A percentile compares a stretch with the other conserved stretches of the same genome.
Conservation (phyloP, 2,797 vertebrate genomes). For the Gambusia yucatana region DNA sequence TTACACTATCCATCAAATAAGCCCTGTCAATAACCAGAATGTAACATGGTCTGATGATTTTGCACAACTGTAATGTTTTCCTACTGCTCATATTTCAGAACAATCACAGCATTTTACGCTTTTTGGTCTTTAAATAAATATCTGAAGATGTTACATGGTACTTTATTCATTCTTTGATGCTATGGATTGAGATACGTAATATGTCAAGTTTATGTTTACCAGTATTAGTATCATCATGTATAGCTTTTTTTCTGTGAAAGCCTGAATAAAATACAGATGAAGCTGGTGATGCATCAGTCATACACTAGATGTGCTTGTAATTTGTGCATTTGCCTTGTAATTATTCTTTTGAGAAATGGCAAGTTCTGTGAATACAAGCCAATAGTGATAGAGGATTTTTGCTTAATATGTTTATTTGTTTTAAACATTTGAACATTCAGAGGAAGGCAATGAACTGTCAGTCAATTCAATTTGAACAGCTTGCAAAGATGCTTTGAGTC, state of each 20-base stretch:
- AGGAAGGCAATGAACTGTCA: neutral
- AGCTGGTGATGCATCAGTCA: constrained; percentile 48
- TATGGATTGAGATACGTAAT: constrained; percentile 74
- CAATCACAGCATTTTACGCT: constrained; percentile 59
- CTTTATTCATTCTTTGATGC: constrained; percentile 73
- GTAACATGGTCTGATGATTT: constrained; percentile 75
- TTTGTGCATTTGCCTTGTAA: constrained; percentile 30
- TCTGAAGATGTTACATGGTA: constrained; percentile 63
- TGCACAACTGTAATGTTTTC: constrained; percentile 68
- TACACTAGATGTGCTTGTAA: constrained; percentile 32
- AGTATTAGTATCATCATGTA: constrained; percentile 76
- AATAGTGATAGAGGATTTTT: neutral
- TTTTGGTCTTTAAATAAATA: constrained; percentile 61
- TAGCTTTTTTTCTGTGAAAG: constrained; percentile 76
- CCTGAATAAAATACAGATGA: constrained; percentile 76
- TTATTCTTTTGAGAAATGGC: neutral
- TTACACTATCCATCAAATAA: constrained; percentile 70
- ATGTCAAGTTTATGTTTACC: constrained; percentile 74
- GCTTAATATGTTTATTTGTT: neutral
- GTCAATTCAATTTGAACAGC: neutral
- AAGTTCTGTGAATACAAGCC: neutral
- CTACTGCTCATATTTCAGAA: constrained; percentile 65
- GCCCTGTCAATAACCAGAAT: constrained; percentile 71
- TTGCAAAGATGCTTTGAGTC: neutral
- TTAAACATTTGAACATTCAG: neutral